Conservation (phyloP, 2,797 vertebrate species). For the Micropoecilia bifurca region DNA sequence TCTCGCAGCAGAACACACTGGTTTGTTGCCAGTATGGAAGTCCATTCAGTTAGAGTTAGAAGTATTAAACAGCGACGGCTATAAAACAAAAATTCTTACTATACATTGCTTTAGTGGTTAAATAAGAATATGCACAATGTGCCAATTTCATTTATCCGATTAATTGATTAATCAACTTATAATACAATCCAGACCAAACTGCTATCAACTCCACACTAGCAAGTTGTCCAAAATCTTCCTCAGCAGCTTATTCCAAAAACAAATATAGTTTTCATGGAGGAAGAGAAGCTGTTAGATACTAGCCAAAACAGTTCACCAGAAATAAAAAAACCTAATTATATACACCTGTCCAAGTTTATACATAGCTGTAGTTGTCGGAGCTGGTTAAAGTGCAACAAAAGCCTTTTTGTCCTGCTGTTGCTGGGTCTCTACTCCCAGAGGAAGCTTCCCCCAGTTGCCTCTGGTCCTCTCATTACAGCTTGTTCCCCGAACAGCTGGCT, state of each 20-base stretch:
- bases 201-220: background rate
- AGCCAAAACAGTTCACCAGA: background rate
- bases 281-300: background rate
- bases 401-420: background rate
- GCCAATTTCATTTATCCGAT: too few relatives aligned
- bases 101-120: background rate
- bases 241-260: background rate
- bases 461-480: conserved; percentile 36
- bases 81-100: background rate
- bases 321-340: background rate
- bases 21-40: background rate
- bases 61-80: background rate
- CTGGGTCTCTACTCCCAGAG: conserved; percentile 32
- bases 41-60: background rate
- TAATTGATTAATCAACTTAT: background rate
- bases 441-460: conserved; percentile 30
- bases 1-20: background rate
- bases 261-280: background rate
- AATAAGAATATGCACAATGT: too few relatives aligned
- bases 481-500: conserved; percentile 38
- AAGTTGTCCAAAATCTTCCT: background rate
- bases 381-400: conserved; percentile 25
- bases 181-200: background rate
- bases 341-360: background rate
- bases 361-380: background rate